Conservation (phyloP, 2,797 vertebrate genomes). For the Martes flavigula region DNA sequence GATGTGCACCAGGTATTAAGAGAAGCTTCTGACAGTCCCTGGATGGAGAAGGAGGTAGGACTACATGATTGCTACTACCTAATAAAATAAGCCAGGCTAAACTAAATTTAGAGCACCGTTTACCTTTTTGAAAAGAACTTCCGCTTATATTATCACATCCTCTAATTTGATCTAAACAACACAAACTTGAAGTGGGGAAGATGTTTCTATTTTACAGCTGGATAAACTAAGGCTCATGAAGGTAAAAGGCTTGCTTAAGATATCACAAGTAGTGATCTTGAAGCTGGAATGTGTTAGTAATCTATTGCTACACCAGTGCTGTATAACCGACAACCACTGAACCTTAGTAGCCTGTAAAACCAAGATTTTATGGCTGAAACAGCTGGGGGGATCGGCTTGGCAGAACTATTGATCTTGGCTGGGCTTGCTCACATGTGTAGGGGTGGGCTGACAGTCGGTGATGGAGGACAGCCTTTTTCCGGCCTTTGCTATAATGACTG, state of each 20-base stretch:
- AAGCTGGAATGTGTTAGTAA: neutral
- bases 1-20: neutral
- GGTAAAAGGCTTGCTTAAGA: neutral
- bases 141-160: neutral
- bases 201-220: neutral
- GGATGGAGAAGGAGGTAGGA: neutral
- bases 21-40: neutral
- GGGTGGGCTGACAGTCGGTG: neutral
- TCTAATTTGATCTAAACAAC: neutral
- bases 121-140: slow-evolving; percentile 25
- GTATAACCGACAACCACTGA: neutral
- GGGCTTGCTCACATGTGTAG: neutral
- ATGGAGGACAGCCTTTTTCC: neutral
- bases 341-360: neutral
- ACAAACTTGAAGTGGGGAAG: neutral
- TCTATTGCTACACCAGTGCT: neutral
- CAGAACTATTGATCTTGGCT: neutral
- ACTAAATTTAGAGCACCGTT: neutral
- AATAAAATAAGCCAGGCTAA: neutral
- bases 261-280: neutral
- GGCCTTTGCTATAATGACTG: neutral
- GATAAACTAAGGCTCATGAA: neutral
- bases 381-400: neutral
- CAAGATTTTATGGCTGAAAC: neutral
- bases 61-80: neutral